Base-by-base conservation (phyloP, 2,797 vertebrate genomes). In the Sparus aurata region DNA sequence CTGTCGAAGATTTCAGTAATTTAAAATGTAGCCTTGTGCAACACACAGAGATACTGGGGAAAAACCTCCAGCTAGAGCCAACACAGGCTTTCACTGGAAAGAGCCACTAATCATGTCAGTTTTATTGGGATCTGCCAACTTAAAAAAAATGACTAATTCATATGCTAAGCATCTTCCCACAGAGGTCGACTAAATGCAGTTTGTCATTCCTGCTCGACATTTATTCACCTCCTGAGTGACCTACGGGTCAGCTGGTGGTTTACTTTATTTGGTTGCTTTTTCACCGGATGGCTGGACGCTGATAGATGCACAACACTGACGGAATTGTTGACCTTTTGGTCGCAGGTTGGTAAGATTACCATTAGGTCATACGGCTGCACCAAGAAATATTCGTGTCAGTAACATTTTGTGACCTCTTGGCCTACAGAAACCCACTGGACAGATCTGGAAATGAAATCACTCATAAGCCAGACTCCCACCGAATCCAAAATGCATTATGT, bases 251-350 rank as follows among this genome's bases (percentile, higher is more conserved):
- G 22, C 43, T 49, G n/a, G 16, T 20, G 41, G 46, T 46, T 55
- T 23, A 30, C 52, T 72, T 22, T 41, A n/a, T 58, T 50, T 43
- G 7, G n/a, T 41, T 61, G 46, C 25, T 43, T 52, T n/a, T 7
- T 10, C 16, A 57, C 5, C 9, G 12, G 18, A 22, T 18, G 17
- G 20, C n/a, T 64, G 16, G 27, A 38, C 53, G 69, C 38, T 60
- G 60, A 50, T 9, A 27, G 30, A 54, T 7, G 16, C 53, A 38
- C 17, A 52, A 18, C 43, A 10, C 23, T 43, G 41, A 23, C 6
- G 68, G 55, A 65, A 65, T 50, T 12, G 54, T 27, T 30, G n/a
- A 50, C 53, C 75, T 45, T 74, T 52, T 74, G 54, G 12, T 61
- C 61, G 30, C 3, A 13, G 62, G 38, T 45, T 72, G 63, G 22